A percentile compares a stretch with the other conserved stretches of the same genome.
These are phyloP conservation scores for Synanthedon andrenaeformis DNA, from an alignment of 2,888 invertebrate genomes.

Conservation along the genomic window DNA sequence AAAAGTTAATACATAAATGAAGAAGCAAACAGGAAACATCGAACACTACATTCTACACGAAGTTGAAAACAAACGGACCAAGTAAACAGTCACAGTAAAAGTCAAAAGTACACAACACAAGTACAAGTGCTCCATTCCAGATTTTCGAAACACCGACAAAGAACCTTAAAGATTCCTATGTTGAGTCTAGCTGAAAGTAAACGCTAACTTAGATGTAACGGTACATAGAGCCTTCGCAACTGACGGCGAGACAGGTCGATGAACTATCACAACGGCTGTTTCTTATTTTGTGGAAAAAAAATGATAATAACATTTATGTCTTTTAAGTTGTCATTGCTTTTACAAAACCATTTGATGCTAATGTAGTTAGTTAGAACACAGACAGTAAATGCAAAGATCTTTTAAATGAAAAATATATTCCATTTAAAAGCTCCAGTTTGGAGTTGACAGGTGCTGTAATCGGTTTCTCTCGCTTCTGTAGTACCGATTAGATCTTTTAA, in stretches of 20 bases:
- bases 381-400: too few species aligned
- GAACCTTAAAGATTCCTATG: not conserved
- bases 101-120: not conserved
- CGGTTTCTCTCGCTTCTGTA: too few species aligned
- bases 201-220: slow-evolving; percentile 27
- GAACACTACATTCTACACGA: not conserved
- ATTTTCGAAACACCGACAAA: not conserved
- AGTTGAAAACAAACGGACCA: not conserved
- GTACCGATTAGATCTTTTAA: too few species aligned
- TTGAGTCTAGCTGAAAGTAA: slow-evolving; percentile 40
- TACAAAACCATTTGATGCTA: too few species aligned
- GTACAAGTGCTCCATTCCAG: not conserved
- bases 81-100: not conserved
- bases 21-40: too few species aligned
- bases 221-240: slow-evolving; percentile 12
- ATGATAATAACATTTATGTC: slow-evolving; percentile 17
- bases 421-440: too few species aligned
- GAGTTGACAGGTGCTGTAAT: too few species aligned
- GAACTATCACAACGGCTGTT: slow-evolving; percentile 20
- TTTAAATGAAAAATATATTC: too few species aligned
- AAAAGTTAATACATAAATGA: too few species aligned
- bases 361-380: too few species aligned
- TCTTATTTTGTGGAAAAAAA: slow-evolving; percentile 33
- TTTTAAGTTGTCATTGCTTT: not conserved
- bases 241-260: slow-evolving; percentile 29